Evolutionary conservation across 2,797 vertebrate species (phyloP).

Genomic region (Petrocephalus schoutedeni): DNA sequence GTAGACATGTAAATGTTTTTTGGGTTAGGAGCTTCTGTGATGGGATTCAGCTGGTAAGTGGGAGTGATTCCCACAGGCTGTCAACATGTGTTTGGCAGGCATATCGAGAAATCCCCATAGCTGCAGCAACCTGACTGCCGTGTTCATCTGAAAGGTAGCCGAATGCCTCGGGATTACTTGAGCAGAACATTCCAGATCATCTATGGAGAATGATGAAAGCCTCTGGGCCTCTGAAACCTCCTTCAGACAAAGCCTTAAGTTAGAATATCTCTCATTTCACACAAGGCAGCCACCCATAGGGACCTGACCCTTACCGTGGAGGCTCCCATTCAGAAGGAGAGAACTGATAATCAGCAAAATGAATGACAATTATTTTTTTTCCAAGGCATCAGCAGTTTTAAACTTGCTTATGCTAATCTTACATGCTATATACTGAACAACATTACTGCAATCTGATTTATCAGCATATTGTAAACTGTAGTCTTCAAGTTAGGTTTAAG

Average conservation of each 20-base stretch:
- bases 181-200: constrained; percentile 3
- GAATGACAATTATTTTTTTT: not conserved
- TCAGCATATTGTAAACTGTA: not conserved
- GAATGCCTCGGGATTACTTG: not conserved
- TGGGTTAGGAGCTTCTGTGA: constrained; percentile 4
- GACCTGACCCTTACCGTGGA: not conserved
- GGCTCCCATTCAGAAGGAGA: not conserved
- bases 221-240: not conserved
- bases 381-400: not conserved
- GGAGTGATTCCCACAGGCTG: not conserved
- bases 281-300: not conserved
- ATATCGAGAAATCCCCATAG: not conserved
- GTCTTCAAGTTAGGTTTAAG: not conserved
- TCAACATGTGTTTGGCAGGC: constrained; percentile 4
- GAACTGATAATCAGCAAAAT: not conserved
- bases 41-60: not conserved
- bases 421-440: not conserved
- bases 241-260: not conserved
- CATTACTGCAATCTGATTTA: not conserved
- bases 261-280: not conserved
- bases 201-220: not conserved
- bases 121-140: not conserved
- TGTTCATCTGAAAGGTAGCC: not conserved
- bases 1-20: not conserved
- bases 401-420: constrained; percentile 6